Conservation (phyloP, 2,113 vertebrate genomes). For the Gasterosteus nipponicus region DNA sequence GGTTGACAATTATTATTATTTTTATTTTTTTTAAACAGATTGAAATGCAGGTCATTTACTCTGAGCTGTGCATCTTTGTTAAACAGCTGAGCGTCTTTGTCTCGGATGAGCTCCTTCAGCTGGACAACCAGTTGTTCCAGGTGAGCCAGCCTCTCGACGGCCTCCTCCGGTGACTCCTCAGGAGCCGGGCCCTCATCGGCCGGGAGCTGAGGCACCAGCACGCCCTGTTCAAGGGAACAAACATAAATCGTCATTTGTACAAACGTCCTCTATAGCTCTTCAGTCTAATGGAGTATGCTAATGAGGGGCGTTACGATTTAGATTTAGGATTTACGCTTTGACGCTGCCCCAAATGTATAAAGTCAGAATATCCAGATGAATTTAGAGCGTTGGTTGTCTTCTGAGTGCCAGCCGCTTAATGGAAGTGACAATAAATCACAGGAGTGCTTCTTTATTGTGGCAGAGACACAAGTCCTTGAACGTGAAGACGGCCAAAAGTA, state of each 20-base stretch:
- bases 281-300: neutral
- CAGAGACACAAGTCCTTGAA: neutral
- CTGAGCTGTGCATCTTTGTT: slow-evolving; percentile 84
- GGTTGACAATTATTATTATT: too few relatives aligned
- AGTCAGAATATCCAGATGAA: neutral
- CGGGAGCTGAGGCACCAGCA: slow-evolving; percentile 69
- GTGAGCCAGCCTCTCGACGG: slow-evolving; percentile 85
- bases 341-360: neutral
- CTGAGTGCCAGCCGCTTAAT: neutral
- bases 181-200: slow-evolving; percentile 50
- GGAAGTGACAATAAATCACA: neutral
- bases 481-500: neutral
- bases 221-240: slow-evolving; percentile 67
- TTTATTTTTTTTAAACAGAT: too few relatives aligned
- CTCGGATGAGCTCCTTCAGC: slow-evolving; percentile 88
- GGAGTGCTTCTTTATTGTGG: neutral
- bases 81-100: slow-evolving; percentile 88
- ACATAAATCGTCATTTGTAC: neutral
- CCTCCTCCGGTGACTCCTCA: slow-evolving; percentile 76
- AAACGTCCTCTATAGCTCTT: neutral
- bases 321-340: neutral
- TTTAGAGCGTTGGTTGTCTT: neutral
- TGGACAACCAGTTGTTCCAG: slow-evolving; percentile 89
- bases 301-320: neutral
- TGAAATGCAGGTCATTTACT: slow-evolving; percentile 71